Percentiles rank a stretch among this genome's conserved stretches.
Evolutionary conservation across 2,888 invertebrate genomes (phyloP).

Genomic region (Criorhina ranunculi): DNA sequence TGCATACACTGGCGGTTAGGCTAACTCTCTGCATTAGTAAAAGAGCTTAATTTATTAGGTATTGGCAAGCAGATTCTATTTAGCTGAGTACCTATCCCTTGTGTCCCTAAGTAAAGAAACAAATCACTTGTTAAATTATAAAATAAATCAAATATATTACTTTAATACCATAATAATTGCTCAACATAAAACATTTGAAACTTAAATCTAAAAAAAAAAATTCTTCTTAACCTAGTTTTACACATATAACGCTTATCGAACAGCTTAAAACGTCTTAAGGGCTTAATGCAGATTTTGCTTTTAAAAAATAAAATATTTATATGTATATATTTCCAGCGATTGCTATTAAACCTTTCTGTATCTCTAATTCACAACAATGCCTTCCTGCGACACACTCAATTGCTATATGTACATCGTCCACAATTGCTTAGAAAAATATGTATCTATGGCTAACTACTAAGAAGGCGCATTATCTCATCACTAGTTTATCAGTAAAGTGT

Average conservation of each 20-base stretch:
- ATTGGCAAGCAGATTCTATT: no score
- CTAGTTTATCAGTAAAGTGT: slow-evolving; percentile 23
- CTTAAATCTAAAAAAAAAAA: slow-evolving; percentile 49
- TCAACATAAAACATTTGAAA: slow-evolving; percentile 45
- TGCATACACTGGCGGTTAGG: no score
- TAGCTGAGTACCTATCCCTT: no score
- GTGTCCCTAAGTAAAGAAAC: not conserved
- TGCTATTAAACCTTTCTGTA: not conserved
- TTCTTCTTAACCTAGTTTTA: slow-evolving; percentile 50
- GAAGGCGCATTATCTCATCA: slow-evolving; percentile 59
- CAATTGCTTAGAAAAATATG: slow-evolving; percentile 31
- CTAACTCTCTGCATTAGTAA: no score
- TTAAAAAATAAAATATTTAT: slow-evolving; percentile 11
- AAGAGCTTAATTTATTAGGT: no score
- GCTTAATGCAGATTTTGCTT: slow-evolving; percentile 49
- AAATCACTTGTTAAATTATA: slow-evolving; percentile 39
- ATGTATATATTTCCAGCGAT: slow-evolving; percentile 17
- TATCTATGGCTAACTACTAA: slow-evolving; percentile 49
- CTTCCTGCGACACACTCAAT: not conserved
- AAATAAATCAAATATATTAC: slow-evolving; percentile 55
- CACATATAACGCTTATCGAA: slow-evolving; percentile 37
- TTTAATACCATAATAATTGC: slow-evolving; percentile 41
- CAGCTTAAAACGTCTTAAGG: slow-evolving; percentile 37
- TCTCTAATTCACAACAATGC: slow-evolving; percentile 18
- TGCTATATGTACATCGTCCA: slow-evolving; percentile 49